Percentiles rank a stretch among this genome's conserved stretches.
Conservation (phyloP, 2,888 invertebrate genomes). For the Heterodera filipjevi region DNA sequence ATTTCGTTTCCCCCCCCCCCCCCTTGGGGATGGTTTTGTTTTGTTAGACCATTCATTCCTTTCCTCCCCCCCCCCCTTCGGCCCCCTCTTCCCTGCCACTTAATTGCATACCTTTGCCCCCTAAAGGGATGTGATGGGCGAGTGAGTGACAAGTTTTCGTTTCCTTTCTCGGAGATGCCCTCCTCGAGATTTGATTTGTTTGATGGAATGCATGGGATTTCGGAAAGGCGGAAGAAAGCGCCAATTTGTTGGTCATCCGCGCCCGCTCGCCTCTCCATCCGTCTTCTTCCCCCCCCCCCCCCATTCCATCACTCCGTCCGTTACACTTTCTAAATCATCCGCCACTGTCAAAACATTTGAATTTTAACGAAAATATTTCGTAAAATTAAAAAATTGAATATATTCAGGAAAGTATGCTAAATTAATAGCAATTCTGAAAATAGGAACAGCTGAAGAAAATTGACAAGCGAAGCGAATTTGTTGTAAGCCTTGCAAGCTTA, state of each 20-base stretch:
- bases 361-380: background rate
- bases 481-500: background rate
- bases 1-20: too few species aligned
- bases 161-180: background rate
- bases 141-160: constrained; percentile 16
- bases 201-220: background rate
- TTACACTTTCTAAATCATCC: background rate
- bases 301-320: background rate
- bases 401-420: background rate
- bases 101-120: constrained; percentile 6
- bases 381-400: background rate
- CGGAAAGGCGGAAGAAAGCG: background rate
- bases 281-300: background rate
- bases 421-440: background rate
- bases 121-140: background rate
- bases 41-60: background rate
- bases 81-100: background rate
- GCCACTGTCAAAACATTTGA: constrained; percentile 8
- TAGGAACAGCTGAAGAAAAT: background rate
- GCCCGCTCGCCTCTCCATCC: background rate
- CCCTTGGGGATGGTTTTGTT: too few species aligned
- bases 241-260: constrained; percentile 14
- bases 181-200: constrained; percentile 1
- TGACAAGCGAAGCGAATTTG: background rate
- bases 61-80: background rate